Evolutionary conservation across 2,797 vertebrate species (phyloP).

Genomic region (Manis pentadactyla): DNA sequence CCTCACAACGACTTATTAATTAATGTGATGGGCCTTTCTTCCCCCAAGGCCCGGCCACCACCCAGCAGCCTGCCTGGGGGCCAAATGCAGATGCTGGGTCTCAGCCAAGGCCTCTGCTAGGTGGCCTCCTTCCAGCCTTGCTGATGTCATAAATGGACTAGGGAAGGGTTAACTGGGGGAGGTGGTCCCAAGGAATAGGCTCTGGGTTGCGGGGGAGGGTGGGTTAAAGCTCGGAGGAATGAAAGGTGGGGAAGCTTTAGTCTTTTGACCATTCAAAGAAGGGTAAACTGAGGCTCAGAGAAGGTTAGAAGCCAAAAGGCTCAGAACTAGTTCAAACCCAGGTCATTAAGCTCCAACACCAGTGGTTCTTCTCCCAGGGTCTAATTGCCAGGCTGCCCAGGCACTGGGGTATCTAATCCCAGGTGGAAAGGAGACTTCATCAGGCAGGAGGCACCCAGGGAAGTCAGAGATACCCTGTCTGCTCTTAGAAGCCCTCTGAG

Average conservation of each 20-base stretch:
- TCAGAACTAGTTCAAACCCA: background rate
- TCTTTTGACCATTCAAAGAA: background rate
- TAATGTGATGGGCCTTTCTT: conserved; percentile 86
- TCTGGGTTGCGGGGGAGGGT: background rate
- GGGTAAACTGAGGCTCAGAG: background rate
- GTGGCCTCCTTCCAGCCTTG: conserved; percentile 84
- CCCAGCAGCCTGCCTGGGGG: conserved; percentile 81
- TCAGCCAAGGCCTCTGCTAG: conserved; percentile 87
- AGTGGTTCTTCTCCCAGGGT: background rate
- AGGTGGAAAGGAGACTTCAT: background rate
- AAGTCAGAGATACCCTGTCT: background rate
- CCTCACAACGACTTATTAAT: conserved; percentile 87
- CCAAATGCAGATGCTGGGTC: conserved; percentile 88
- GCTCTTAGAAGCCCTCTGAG: background rate
- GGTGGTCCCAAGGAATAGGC: conserved; percentile 71
- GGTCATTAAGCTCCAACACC: background rate
- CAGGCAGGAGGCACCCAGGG: background rate
- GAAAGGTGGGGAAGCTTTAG: background rate
- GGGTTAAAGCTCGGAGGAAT: background rate
- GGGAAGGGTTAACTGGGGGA: conserved; percentile 85
- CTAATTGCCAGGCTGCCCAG: background rate
- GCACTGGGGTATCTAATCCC: background rate
- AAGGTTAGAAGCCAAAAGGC: background rate
- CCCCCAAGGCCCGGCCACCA: conserved; percentile 84
- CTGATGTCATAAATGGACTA: conserved; percentile 86